These are phyloP conservation scores for Jaculus jaculus DNA, from an alignment of 2,113 vertebrate genomes.

Conservation along the genomic window DNA sequence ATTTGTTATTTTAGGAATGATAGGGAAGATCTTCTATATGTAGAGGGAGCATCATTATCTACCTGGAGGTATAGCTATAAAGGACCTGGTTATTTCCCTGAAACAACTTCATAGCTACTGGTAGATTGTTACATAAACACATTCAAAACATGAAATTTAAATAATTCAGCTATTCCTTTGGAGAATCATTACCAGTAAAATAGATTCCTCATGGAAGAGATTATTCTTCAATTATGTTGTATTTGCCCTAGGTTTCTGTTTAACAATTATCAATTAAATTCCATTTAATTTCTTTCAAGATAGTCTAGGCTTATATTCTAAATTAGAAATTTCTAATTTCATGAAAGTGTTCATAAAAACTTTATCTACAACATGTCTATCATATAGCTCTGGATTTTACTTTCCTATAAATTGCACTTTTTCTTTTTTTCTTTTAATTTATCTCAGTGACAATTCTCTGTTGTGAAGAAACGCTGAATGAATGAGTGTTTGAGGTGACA, in stretches of 20 bases:
- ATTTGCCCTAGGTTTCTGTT: background rate
- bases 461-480: slow-evolving; percentile 72
- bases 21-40: background rate
- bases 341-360: slow-evolving; percentile 5
- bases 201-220: background rate
- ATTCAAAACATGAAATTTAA: background rate
- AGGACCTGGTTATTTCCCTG: background rate
- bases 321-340: slow-evolving; percentile 57
- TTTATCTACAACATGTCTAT: slow-evolving; percentile 29
- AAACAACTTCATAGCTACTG: background rate
- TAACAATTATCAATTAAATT: slow-evolving; percentile 27
- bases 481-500: slow-evolving; percentile 70
- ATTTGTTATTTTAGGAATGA: background rate
- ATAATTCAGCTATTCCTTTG: background rate
- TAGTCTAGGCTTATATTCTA: slow-evolving; percentile 28
- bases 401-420: slow-evolving; percentile 66
- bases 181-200: background rate
- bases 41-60: background rate
- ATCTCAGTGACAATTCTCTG: slow-evolving; percentile 46
- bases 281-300: slow-evolving; percentile 28
- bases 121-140: background rate
- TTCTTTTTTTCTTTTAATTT: slow-evolving; percentile 45
- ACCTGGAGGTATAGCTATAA: background rate
- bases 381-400: slow-evolving; percentile 44
- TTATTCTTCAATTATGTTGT: background rate